Evolutionary conservation across 2,797 vertebrate species (phyloP).

Genomic region (Micromesistius poutassou): DNA sequence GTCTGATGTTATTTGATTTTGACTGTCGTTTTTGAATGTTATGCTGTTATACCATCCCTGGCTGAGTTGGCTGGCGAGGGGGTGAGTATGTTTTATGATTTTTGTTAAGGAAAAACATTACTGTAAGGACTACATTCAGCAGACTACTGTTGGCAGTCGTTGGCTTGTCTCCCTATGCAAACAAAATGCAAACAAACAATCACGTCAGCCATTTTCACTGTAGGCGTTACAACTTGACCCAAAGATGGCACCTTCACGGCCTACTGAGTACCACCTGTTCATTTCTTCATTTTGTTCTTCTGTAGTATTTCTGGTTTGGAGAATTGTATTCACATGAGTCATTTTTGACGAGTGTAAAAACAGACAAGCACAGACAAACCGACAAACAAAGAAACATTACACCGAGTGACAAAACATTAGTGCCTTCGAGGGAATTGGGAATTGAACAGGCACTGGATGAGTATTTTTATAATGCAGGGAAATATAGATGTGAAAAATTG

Average conservation of each 20-base stretch:
- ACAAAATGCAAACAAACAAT: background rate
- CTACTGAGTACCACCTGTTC: background rate
- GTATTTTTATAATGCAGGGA: constrained; percentile 10
- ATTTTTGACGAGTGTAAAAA: background rate
- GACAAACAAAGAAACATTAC: background rate
- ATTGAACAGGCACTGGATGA: constrained; percentile 24
- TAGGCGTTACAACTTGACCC: background rate
- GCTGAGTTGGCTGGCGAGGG: too few species aligned
- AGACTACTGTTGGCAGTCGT: background rate
- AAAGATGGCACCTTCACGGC: background rate
- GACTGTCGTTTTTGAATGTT: too few species aligned
- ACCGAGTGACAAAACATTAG: background rate
- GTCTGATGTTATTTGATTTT: too few species aligned
- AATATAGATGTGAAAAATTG: constrained; percentile 14
- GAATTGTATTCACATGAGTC: background rate
- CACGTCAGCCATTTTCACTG: background rate
- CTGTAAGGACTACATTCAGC: background rate
- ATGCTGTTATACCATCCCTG: too few species aligned
- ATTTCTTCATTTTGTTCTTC: background rate
- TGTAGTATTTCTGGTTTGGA: background rate
- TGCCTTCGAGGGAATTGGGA: constrained; percentile 22
- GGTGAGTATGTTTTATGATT: background rate
- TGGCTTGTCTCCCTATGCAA: background rate
- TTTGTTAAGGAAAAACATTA: too few species aligned
- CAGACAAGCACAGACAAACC: background rate